phyloP scores from a whole-genome alignment of 2,113 vertebrate species.

The Solea solea region DNA sequence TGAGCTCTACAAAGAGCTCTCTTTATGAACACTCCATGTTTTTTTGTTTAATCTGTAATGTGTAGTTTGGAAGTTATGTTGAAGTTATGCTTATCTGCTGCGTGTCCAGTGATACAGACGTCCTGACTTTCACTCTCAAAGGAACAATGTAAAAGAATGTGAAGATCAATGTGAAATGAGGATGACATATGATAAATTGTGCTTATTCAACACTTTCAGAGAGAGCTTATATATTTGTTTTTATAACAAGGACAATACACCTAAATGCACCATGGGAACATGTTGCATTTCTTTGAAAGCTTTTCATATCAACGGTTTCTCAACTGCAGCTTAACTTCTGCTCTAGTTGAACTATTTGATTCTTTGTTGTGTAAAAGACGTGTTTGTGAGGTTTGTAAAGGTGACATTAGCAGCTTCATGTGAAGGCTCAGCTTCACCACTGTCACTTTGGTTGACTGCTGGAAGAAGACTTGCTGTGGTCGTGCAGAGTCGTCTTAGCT shows the following conservation, averaged over 20 bases:
- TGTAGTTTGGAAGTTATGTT: too few species aligned
- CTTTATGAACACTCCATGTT: too few species aligned
- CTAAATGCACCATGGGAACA: not conserved
- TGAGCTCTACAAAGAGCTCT: too few species aligned
- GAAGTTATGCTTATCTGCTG: too few species aligned
- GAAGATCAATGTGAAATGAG: too few species aligned
- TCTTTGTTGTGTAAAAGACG: conserved; percentile 5
- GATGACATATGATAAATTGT: too few species aligned
- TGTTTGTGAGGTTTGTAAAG: conserved; percentile 20
- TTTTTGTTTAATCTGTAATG: too few species aligned
- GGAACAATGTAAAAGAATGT: too few species aligned
- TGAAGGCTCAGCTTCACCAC: conserved; percentile 31
- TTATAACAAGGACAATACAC: not conserved
- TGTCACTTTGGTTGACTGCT: conserved; percentile 27
- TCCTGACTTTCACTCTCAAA: too few species aligned
- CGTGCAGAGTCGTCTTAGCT: conserved; percentile 21
- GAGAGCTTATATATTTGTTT: not conserved
- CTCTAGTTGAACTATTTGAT: not conserved
- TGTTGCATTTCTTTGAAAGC: not conserved
- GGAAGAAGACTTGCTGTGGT: conserved; percentile 17
- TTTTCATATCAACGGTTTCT: not conserved
- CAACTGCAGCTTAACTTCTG: too few species aligned
- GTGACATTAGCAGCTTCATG: conserved; percentile 64
- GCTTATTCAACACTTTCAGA: not conserved
- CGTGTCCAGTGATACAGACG: too few species aligned